Evolutionary conservation across 2,113 vertebrate species (phyloP).

Genomic region (Beaufortia kweichowensis): DNA sequence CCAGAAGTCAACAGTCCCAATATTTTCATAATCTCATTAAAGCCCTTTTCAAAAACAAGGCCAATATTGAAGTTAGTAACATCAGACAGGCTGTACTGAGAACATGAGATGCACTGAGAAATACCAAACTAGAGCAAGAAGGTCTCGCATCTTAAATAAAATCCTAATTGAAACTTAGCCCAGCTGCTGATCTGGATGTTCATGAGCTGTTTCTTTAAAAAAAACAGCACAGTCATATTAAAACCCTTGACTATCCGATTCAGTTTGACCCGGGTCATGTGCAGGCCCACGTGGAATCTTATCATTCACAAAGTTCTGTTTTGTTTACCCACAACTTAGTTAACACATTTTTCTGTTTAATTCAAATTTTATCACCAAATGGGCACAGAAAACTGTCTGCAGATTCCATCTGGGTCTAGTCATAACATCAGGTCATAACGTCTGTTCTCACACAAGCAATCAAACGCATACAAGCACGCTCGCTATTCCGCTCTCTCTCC

Average conservation of each 20-base stretch:
- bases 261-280: background rate
- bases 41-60: background rate
- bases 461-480: constrained; percentile 48
- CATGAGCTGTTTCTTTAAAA: too few species aligned
- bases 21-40: constrained; percentile 9
- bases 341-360: background rate
- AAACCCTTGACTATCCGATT: background rate
- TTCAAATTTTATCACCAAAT: background rate
- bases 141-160: constrained; percentile 46
- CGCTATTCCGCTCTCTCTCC: constrained; percentile 24
- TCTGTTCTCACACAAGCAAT: constrained; percentile 40
- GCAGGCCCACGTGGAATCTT: constrained; percentile 5
- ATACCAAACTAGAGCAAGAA: constrained; percentile 43
- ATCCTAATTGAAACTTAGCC: constrained; percentile 5
- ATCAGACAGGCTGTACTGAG: constrained; percentile 10
- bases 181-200: background rate
- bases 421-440: constrained; percentile 22
- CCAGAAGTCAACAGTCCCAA: background rate
- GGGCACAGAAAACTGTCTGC: background rate
- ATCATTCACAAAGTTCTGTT: background rate
- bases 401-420: background rate
- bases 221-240: background rate
- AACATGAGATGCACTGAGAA: constrained; percentile 48
- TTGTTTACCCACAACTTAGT: background rate
- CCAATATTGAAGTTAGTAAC: background rate